Base-by-base conservation (phyloP, 2,113 vertebrate species). In the Fulica atra region DNA sequence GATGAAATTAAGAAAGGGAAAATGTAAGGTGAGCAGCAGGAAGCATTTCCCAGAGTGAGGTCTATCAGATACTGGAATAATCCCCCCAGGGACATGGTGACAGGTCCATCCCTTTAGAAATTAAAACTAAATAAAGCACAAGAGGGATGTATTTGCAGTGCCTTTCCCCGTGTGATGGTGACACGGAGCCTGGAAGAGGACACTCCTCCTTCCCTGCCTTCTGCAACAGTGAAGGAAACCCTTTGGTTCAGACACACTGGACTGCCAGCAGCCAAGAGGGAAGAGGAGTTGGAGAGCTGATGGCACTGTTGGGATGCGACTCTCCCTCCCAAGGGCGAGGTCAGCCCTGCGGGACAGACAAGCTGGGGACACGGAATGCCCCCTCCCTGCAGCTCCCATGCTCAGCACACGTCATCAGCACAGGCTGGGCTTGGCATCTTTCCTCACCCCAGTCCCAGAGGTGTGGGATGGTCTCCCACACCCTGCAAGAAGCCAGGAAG, bases 361-460 rank as follows among this genome's bases (percentile, higher is more conserved):
- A 77, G 29, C 38, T 21, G 33, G 81, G 61, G 24, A 66, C n/a
- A 36, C 1, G 0, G 42, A 23, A 51, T 78, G 35, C 9, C 50
- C 38, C 2, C 0, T 70, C 40, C 56, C 48, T 31, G n/a, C 29
- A 31, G 71, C 7, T 4, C 19, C 70, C 6, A 0, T 16, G 54
- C 40, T 40, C 29, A 40, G 31, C 60, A 60, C 61, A 19, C 1
- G 2, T 33, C 3, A 0, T 29, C 56, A 83, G 38, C 70, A 36
- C 29, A 42, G 29, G 15, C 28, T 21, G 66, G 53, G 60, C 68
- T 86, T 72, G 24, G 28, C 36, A 33, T 36, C 42, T 61, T 46
- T 14, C 71, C 46, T 38, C 44, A 53, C 10, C 1, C 0, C 36
- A 25, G 36, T 17, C 59, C 60, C 1, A 0, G 74, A 53, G 24